Percentiles rank a stretch among this genome's conserved stretches.
phyloP scores from a whole-genome alignment of 2,888 invertebrate genomes.

The Lordiphosa fenestrarum region DNA sequence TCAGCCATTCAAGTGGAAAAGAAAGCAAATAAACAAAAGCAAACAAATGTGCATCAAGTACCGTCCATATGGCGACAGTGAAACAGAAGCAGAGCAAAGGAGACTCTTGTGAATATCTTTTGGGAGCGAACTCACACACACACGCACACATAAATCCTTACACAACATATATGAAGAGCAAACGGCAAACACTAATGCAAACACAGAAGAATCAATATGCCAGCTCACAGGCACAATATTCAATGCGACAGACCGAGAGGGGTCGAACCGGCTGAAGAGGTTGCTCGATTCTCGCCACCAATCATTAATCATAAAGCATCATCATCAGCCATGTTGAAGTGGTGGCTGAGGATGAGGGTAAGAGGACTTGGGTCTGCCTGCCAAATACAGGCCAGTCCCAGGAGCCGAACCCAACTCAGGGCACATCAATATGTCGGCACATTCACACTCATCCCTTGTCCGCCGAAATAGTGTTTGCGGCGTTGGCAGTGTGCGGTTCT shows the following conservation, averaged over 20 bases:
- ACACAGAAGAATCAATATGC: slow-evolving; percentile 65
- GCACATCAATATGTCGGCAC: slow-evolving; percentile 62
- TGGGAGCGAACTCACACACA: not conserved
- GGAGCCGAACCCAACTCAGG: slow-evolving; percentile 33
- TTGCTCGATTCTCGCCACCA: slow-evolving; percentile 46
- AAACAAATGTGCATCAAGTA: slow-evolving; percentile 67
- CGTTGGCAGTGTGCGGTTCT: slow-evolving; percentile 1
- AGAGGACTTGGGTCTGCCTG: slow-evolving; percentile 19
- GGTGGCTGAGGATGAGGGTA: slow-evolving; percentile 21
- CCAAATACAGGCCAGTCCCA: slow-evolving; percentile 25
- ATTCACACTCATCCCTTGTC: slow-evolving; percentile 24
- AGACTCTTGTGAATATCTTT: slow-evolving; percentile 17
- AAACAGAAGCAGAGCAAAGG: slow-evolving; percentile 13
- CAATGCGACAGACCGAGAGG: slow-evolving; percentile 5
- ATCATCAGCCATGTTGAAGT: slow-evolving; percentile 56
- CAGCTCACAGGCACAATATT: slow-evolving; percentile 15
- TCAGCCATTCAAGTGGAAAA: slow-evolving; percentile 4
- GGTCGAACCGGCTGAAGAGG: slow-evolving; percentile 7
- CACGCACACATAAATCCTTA: slow-evolving; percentile 40
- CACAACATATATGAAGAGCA: slow-evolving; percentile 65
- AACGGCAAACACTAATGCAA: slow-evolving; percentile 69
- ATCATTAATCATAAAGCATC: slow-evolving; percentile 72
- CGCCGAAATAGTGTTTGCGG: slow-evolving; percentile 19
- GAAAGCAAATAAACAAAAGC: slow-evolving; percentile 60
- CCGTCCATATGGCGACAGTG: slow-evolving; percentile 54